These are phyloP conservation scores for Lasaia peninsularis DNA, from an alignment of 1,140 invertebrate species.

Conservation along the genomic window DNA sequence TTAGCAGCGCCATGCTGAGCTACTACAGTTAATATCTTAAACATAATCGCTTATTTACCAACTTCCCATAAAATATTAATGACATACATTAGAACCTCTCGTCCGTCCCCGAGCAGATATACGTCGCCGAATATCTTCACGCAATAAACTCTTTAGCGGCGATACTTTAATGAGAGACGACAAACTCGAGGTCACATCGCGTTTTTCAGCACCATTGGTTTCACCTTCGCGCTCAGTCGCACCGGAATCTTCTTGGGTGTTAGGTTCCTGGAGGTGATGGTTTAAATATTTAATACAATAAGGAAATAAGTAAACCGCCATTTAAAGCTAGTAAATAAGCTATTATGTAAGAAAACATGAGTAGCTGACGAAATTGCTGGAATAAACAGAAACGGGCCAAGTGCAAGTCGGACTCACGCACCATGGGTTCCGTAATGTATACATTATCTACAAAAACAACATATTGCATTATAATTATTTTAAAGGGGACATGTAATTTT, in stretches of 20 bases:
- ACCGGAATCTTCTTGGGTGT: constrained; percentile 56
- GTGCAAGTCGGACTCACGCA: too few relatives aligned
- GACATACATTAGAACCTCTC: constrained; percentile 61
- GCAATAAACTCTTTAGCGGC: constrained; percentile 87
- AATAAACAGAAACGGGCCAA: too few relatives aligned
- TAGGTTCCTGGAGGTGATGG: constrained; percentile 54
- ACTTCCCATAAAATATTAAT: constrained; percentile 2
- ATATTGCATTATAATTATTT: too few relatives aligned
- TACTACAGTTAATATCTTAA: background rate
- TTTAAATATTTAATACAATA: background rate
- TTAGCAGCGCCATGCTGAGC: background rate
- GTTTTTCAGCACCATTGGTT: constrained; percentile 56
- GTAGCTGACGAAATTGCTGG: too few relatives aligned
- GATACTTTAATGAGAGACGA: constrained; percentile 86
- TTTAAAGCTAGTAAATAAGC: constrained; percentile 1
- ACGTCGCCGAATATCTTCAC: constrained; percentile 88
- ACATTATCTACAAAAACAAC: too few relatives aligned
- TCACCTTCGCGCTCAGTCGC: constrained; percentile 43
- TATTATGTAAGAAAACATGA: background rate
- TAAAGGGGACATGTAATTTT: too few relatives aligned
- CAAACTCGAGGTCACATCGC: constrained; percentile 81
- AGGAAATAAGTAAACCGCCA: background rate
- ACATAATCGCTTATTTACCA: constrained; percentile 13
- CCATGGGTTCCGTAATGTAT: too few relatives aligned
- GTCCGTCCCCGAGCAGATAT: constrained; percentile 80